These are phyloP conservation scores for Drosophila tripunctata DNA, from an alignment of 2,888 invertebrate species.

Conservation along the genomic window DNA sequence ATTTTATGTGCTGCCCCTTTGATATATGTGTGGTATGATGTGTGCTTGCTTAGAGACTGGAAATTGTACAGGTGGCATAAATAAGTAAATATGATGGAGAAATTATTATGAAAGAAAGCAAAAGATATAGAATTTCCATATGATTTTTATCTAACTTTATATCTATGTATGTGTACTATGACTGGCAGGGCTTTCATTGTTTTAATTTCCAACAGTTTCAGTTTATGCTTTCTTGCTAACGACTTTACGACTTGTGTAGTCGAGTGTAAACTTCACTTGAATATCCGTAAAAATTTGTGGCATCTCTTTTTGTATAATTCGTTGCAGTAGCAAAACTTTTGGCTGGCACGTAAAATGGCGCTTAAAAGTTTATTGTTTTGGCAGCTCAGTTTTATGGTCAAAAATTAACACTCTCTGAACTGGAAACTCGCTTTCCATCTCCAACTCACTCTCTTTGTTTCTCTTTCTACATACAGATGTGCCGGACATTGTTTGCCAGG, in stretches of 20 bases:
- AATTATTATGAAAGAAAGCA: background rate
- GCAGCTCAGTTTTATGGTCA: slow-evolving; percentile 52
- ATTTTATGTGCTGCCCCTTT: slow-evolving; percentile 12
- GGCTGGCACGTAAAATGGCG: slow-evolving; percentile 55
- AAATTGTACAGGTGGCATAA: background rate
- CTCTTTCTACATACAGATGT: slow-evolving; percentile 84
- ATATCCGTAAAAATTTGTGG: slow-evolving; percentile 35
- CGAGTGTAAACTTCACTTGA: slow-evolving; percentile 53
- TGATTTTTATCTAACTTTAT: too few species aligned
- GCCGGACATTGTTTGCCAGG: slow-evolving; percentile 87
- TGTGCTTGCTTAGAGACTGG: background rate
- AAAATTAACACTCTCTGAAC: slow-evolving; percentile 61
- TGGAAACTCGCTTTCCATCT: slow-evolving; percentile 21
- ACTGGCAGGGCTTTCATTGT: background rate
- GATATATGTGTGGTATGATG: background rate
- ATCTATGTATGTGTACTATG: background rate
- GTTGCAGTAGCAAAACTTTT: slow-evolving; percentile 45
- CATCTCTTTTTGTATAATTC: slow-evolving; percentile 60
- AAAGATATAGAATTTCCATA: background rate
- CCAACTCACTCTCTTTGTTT: background rate
- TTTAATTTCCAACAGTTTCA: slow-evolving; percentile 11
- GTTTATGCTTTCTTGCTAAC: background rate
- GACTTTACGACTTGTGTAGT: slow-evolving; percentile 51
- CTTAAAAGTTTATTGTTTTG: slow-evolving; percentile 62
- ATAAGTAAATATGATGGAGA: background rate